These are phyloP conservation scores for Lasius fuliginosus DNA, from an alignment of 2,888 invertebrate genomes.

Conservation along the genomic window DNA sequence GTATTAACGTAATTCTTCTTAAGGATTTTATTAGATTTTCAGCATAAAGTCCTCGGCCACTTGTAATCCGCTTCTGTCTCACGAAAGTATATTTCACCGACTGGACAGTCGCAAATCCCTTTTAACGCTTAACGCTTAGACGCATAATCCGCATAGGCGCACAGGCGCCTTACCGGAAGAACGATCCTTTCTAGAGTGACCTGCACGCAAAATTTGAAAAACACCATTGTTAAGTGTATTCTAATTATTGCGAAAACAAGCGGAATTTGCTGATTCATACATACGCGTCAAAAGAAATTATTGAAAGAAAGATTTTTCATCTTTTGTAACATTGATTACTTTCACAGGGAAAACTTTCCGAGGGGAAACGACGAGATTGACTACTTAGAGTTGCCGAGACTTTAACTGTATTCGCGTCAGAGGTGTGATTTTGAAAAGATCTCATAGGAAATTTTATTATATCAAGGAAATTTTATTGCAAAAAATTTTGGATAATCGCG, in stretches of 20 bases:
- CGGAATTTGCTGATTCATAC: neutral
- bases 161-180: neutral
- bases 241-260: constrained; percentile 25
- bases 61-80: constrained; percentile 66
- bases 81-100: constrained; percentile 64
- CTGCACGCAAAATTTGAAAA: neutral
- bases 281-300: neutral
- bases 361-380: neutral
- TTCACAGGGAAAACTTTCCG: neutral
- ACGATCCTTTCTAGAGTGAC: neutral
- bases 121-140: constrained; percentile 56
- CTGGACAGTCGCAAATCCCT: constrained; percentile 50
- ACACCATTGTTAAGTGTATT: neutral
- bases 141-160: constrained; percentile 38
- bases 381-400: neutral
- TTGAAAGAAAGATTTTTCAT: neutral
- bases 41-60: constrained; percentile 71
- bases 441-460: too few species aligned
- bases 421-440: neutral
- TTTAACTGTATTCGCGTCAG: neutral
- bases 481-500: neutral
- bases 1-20: constrained; percentile 76
- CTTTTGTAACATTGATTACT: neutral
- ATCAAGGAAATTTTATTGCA: neutral
- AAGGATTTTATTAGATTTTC: constrained; percentile 76